Percentiles rank a stretch among this genome's conserved stretches.
phyloP scores from a whole-genome alignment of 2,888 invertebrate species.

The Pristionchus exspectatus region DNA sequence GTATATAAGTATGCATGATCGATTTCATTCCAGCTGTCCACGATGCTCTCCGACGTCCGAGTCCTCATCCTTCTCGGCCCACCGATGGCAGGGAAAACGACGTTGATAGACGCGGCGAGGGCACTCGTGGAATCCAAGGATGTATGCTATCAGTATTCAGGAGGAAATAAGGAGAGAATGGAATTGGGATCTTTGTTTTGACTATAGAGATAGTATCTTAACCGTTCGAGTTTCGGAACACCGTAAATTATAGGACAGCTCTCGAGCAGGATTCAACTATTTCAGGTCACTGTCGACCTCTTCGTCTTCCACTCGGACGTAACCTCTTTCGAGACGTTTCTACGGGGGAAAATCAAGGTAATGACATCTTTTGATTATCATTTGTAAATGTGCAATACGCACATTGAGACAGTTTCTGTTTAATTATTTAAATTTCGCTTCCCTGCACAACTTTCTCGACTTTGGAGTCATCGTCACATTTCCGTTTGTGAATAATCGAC shows the following conservation, averaged over 20 bases:
- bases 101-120: slow-evolving; percentile 38
- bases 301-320: slow-evolving; percentile 52
- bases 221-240: no score
- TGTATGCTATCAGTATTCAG: neutral
- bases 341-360: slow-evolving; percentile 21
- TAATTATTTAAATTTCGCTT: no score
- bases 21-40: neutral
- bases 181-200: neutral
- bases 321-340: slow-evolving; percentile 11
- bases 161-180: neutral
- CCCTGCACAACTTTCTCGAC: no score
- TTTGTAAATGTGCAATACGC: no score
- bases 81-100: slow-evolving; percentile 50
- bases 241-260: no score
- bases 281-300: slow-evolving; percentile 23
- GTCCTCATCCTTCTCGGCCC: slow-evolving; percentile 43
- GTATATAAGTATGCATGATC: neutral
- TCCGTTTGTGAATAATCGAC: no score
- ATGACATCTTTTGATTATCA: neutral
- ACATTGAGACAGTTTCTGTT: no score
- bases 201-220: neutral
- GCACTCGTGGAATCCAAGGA: slow-evolving; percentile 8
- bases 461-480: no score
- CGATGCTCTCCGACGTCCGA: neutral
- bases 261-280: neutral